Percentiles rank a stretch among this genome's conserved stretches.
These are phyloP conservation scores for Eilema griseolum DNA, from an alignment of 2,888 invertebrate species.

Conservation along the genomic window DNA sequence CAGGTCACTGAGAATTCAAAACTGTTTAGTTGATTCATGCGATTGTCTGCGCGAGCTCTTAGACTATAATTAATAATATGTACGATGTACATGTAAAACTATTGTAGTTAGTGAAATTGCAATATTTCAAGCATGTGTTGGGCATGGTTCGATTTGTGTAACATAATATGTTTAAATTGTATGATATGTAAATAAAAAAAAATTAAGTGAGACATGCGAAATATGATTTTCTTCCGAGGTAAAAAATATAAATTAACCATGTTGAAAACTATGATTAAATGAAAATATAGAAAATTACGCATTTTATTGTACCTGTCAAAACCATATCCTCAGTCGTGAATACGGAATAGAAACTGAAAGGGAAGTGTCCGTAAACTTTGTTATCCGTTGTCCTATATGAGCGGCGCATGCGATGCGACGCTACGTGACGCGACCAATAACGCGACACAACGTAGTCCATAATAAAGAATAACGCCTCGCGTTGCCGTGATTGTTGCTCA, in stretches of 20 bases:
- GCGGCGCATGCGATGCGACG: too few species aligned
- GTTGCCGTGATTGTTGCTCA: too few species aligned
- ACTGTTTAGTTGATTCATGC: slow-evolving; percentile 39
- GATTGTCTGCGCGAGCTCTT: slow-evolving; percentile 18
- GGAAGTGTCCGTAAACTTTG: too few species aligned
- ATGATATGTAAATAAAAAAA: slow-evolving; percentile 85
- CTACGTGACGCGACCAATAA: too few species aligned
- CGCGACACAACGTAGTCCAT: too few species aligned
- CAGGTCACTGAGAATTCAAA: slow-evolving; percentile 33
- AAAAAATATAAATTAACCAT: slow-evolving; percentile 86
- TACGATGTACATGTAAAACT: slow-evolving; percentile 83
- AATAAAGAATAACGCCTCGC: too few species aligned
- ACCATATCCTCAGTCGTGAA: background rate
- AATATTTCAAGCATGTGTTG: slow-evolving; percentile 73
- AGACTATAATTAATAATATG: slow-evolving; percentile 66
- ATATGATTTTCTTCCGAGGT: slow-evolving; percentile 87
- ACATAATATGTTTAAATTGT: slow-evolving; percentile 77
- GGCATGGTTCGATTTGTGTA: slow-evolving; percentile 75
- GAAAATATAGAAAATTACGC: slow-evolving; percentile 73
- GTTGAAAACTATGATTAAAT: slow-evolving; percentile 86
- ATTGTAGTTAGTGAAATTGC: slow-evolving; percentile 80
- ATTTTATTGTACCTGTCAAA: slow-evolving; percentile 50
- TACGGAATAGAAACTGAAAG: background rate
- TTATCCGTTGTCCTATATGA: too few species aligned
- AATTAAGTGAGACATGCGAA: slow-evolving; percentile 82